These are phyloP conservation scores for Idaea aversata DNA, from an alignment of 2,888 invertebrate genomes.

Conservation along the genomic window DNA sequence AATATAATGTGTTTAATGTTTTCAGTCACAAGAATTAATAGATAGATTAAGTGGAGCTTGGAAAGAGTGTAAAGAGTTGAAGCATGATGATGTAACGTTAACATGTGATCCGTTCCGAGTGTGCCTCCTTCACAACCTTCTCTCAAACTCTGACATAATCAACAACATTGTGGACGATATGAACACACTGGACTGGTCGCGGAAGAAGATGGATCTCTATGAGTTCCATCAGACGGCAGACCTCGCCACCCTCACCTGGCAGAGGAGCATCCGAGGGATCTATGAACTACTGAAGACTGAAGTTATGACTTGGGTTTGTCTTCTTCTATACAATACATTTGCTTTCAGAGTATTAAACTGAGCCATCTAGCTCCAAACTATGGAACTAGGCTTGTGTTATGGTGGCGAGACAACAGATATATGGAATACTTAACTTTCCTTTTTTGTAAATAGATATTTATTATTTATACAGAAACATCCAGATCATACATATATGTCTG, in stretches of 20 bases:
- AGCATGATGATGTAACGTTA: conserved; percentile 69
- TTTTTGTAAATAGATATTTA: not conserved
- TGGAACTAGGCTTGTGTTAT: no score
- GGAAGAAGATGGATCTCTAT: conserved; percentile 92
- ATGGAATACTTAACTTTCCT: not conserved
- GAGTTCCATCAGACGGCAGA: conserved; percentile 92
- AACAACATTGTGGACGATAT: conserved; percentile 84
- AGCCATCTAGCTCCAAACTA: not conserved
- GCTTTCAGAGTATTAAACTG: not conserved
- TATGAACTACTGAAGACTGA: conserved; percentile 83
- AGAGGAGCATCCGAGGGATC: conserved; percentile 81
- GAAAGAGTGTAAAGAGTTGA: conserved; percentile 62
- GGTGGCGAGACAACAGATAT: not conserved
- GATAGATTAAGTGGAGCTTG: conserved; percentile 68
- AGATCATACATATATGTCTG: no score
- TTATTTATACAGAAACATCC: not conserved
- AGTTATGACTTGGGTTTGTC: conserved; percentile 83
- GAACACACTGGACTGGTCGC: conserved; percentile 84
- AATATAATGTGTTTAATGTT: conserved; percentile 14
- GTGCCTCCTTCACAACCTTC: conserved; percentile 83
- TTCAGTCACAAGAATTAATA: conserved; percentile 63
- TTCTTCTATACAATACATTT: not conserved
- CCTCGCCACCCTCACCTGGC: conserved; percentile 79
- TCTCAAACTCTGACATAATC: conserved; percentile 79
- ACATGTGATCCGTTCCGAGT: conserved; percentile 84